A percentile compares a stretch with the other conserved stretches of the same genome.
phyloP scores from a whole-genome alignment of 2,888 invertebrate species.

The Cartodere bifasciata region DNA sequence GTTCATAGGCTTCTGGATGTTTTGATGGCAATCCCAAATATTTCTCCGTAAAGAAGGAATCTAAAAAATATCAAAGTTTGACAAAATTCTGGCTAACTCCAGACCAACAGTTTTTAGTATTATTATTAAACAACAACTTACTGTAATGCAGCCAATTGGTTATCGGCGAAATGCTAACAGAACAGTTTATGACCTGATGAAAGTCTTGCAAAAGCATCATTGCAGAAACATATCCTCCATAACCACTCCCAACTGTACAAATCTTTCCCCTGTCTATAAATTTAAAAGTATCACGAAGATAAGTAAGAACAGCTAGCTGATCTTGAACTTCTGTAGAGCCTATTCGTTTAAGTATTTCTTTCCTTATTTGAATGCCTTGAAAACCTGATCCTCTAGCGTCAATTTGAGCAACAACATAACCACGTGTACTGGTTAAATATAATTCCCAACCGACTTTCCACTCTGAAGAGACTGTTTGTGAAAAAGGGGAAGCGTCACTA shows the following conservation, averaged over 20 bases:
- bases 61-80: constrained; percentile 35
- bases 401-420: constrained; percentile 77
- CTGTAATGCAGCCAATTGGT: constrained; percentile 73
- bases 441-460: constrained; percentile 75
- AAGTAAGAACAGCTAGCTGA: constrained; percentile 48
- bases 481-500: constrained; percentile 69
- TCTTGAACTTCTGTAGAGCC: constrained; percentile 53
- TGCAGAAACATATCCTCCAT: constrained; percentile 76
- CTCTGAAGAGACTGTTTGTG: constrained; percentile 70
- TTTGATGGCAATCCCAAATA: constrained; percentile 66
- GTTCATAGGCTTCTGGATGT: constrained; percentile 57
- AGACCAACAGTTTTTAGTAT: background rate
- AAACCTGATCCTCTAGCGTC: constrained; percentile 82
- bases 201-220: constrained; percentile 69
- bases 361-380: constrained; percentile 62
- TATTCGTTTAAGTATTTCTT: constrained; percentile 55
- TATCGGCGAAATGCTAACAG: constrained; percentile 76
- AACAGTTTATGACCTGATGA: constrained; percentile 67
- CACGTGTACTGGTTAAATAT: constrained; percentile 68
- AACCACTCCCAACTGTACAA: constrained; percentile 79
- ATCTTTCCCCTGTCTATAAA: constrained; percentile 72
- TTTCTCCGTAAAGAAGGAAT: constrained; percentile 83
- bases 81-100: background rate
- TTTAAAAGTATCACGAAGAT: constrained; percentile 63
- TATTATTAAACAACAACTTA: constrained; percentile 30